Percentiles rank a stretch among this genome's conserved stretches.
Evolutionary conservation across 1,140 invertebrate genomes (phyloP).

Genomic region (Tetramorium alpestre): DNA sequence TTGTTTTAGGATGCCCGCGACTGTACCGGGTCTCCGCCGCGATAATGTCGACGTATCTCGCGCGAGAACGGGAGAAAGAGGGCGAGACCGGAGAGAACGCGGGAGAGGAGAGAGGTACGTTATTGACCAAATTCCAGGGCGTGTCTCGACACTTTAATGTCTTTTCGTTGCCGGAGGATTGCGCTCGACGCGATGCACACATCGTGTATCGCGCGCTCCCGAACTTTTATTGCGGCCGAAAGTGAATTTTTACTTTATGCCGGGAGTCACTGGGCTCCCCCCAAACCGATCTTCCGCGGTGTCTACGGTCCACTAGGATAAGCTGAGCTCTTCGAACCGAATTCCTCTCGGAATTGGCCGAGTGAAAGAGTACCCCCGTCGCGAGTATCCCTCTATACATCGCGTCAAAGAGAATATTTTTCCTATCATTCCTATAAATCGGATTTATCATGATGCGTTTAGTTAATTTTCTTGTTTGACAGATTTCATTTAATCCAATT

Average conservation of each 20-base stretch:
- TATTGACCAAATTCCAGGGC: constrained; percentile 71
- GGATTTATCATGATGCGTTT: not conserved
- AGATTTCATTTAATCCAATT: not conserved
- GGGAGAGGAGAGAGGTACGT: constrained; percentile 51
- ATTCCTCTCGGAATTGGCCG: constrained; percentile 46
- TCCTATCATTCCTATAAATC: constrained; percentile 7
- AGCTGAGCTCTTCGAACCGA: constrained; percentile 16
- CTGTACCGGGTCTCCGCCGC: constrained; percentile 80
- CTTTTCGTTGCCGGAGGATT: constrained; percentile 45
- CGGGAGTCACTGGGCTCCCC: constrained; percentile 35
- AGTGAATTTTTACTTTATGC: constrained; percentile 67
- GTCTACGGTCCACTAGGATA: constrained; percentile 16
- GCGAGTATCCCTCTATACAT: not conserved
- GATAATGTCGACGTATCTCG: constrained; percentile 80
- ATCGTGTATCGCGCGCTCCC: constrained; percentile 28
- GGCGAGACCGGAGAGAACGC: constrained; percentile 23
- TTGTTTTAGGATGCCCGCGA: constrained; percentile 84
- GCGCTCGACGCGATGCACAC: constrained; percentile 20
- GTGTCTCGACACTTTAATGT: constrained; percentile 57
- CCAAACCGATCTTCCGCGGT: not conserved
- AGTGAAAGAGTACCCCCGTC: not conserved
- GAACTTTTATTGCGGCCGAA: constrained; percentile 62
- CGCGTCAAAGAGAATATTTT: not conserved
- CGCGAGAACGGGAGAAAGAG: constrained; percentile 24
- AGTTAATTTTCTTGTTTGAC: not conserved